Conservation (phyloP, 2,888 invertebrate species). For the Melitaea athalia region DNA sequence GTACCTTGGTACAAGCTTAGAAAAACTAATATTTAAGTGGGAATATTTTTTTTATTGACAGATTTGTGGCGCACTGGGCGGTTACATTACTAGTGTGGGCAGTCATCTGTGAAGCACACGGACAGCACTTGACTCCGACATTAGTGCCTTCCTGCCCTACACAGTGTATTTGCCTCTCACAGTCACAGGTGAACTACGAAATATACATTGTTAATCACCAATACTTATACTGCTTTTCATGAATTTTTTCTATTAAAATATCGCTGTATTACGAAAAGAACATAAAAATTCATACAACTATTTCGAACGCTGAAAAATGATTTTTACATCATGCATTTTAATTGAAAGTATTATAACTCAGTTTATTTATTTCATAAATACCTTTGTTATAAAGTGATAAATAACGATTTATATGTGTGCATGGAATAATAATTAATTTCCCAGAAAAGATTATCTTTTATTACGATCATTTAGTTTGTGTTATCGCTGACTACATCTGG, state of each 20-base stretch:
- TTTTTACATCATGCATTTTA: no score
- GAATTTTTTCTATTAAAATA: background rate
- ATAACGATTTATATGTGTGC: background rate
- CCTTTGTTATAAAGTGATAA: background rate
- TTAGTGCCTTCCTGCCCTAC: conserved; percentile 86
- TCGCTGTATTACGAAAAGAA: no score
- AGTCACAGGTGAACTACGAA: conserved; percentile 86
- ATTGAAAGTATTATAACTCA: no score
- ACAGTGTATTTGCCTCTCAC: conserved; percentile 93
- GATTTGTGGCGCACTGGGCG: conserved; percentile 74
- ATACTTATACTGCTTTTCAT: background rate
- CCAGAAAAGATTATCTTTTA: conserved; percentile 27
- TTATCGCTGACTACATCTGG: conserved; percentile 37
- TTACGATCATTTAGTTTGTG: conserved; percentile 31
- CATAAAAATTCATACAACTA: no score
- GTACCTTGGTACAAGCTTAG: no score
- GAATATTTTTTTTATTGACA: conserved; percentile 32
- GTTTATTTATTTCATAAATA: background rate
- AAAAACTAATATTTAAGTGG: no score
- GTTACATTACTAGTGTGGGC: conserved; percentile 58
- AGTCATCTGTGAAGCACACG: conserved; percentile 55
- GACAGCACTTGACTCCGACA: conserved; percentile 70
- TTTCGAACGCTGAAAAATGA: no score
- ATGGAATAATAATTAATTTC: conserved; percentile 24
- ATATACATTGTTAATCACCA: background rate